phyloP scores from a whole-genome alignment of 1,140 invertebrate species.

The Aphaenogaster ashmeadi region DNA sequence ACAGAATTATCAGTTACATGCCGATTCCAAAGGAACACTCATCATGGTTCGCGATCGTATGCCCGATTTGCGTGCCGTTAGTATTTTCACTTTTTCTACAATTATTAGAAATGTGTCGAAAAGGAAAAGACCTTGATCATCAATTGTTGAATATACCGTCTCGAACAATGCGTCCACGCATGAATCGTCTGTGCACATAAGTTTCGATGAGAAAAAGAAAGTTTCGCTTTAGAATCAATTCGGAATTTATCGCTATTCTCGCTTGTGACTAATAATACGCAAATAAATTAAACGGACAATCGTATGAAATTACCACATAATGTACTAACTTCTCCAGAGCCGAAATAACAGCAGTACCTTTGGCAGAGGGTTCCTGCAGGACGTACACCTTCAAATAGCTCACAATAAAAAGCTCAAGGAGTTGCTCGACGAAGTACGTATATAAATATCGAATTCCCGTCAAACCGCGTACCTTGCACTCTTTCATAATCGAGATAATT shows the following conservation, averaged over 20 bases:
- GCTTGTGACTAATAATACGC: background rate
- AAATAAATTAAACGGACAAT: background rate
- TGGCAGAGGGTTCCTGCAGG: constrained; percentile 80
- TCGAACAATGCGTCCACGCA: background rate
- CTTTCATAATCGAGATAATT: constrained; percentile 9
- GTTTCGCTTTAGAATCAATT: background rate
- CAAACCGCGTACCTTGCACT: background rate
- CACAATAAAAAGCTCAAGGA: constrained; percentile 84
- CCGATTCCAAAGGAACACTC: constrained; percentile 63
- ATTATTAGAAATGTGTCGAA: constrained; percentile 7
- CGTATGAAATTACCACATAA: background rate
- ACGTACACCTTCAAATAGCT: constrained; percentile 80
- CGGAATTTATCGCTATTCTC: background rate
- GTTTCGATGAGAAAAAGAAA: background rate
- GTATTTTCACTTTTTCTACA: constrained; percentile 68
- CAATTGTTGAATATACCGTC: background rate
- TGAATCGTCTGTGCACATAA: constrained; percentile 1
- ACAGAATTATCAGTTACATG: constrained; percentile 74
- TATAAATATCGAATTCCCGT: constrained; percentile 52
- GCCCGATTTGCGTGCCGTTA: constrained; percentile 83
- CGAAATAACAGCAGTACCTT: constrained; percentile 77
- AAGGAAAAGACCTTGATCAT: background rate
- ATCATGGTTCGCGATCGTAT: constrained; percentile 86
- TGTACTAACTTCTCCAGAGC: constrained; percentile 72
- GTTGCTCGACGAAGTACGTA: constrained; percentile 85